Evolutionary conservation across 2,113 vertebrate genomes (phyloP).

Genomic region (Tylochromis polylepis): DNA sequence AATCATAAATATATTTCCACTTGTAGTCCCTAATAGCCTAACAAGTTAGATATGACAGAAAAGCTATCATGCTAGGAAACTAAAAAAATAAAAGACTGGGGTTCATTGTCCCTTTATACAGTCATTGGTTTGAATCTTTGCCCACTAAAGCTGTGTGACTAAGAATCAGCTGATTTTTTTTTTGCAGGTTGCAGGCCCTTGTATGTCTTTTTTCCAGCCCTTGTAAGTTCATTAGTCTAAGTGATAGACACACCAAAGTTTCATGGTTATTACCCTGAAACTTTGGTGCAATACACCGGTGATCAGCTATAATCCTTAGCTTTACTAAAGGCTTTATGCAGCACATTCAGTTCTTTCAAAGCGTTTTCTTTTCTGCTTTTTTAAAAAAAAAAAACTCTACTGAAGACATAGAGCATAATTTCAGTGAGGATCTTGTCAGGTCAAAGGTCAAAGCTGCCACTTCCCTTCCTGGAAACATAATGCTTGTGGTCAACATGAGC

Average conservation of each 20-base stretch:
- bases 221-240: background rate
- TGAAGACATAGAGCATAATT: background rate
- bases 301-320: background rate
- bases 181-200: background rate
- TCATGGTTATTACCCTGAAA: too few species aligned
- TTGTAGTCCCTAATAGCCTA: background rate
- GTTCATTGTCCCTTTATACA: background rate
- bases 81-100: background rate
- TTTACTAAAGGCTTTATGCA: background rate
- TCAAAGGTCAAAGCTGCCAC: conserved; percentile 29
- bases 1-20: background rate
- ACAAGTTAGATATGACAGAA: background rate
- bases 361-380: background rate
- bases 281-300: background rate
- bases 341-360: background rate
- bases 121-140: background rate
- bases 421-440: background rate
- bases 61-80: background rate
- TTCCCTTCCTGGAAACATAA: conserved; percentile 11
- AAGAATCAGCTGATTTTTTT: background rate
- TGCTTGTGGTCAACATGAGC: background rate
- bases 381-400: background rate
- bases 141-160: background rate
- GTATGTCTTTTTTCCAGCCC: background rate
- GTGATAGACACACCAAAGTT: background rate